Evolutionary conservation across 1,140 invertebrate genomes (phyloP), one percentile per base, ranked within the genome.

Genomic region (Nixonia krombeini): DNA sequence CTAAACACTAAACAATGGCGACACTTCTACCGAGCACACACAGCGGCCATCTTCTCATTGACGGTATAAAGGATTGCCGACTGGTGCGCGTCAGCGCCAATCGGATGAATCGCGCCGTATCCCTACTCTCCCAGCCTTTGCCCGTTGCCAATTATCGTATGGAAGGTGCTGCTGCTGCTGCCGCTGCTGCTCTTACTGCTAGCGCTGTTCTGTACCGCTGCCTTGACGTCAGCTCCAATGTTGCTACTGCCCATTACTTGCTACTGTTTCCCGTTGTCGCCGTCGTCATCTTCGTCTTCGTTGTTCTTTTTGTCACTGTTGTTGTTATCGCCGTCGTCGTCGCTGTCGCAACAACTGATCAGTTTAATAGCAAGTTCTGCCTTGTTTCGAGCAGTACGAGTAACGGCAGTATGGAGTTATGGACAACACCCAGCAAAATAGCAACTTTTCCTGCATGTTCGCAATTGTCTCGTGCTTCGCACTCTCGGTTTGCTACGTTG

Each of bases 401-500:
- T 12, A 31, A 74, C 66, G 74, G 70, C 76, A 77, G 74, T 79
- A 80, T 82, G 78, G 74, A 80, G 73, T 75, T 79, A 83, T 82
- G 81, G 80, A 82, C 68, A 76, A 74, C 67, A 41, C 44, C 29
- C 45, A 72, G 21, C 67, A 41, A 65, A 78, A 74, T 74, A 72
- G 40, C 55, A 68, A 78, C 53, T 74, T 70, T 33, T 66, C 67
- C 57, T 84, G 83, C 57, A 49, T 71, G 16, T 65, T 53, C 42
- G 78, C 88, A 17, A 83, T 89, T 49, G 75, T 84, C 45, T 87
- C 91, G 74, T 93, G 92, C 82, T 83, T 94, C 59, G 82, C 89
- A 44, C 86, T 95, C 58, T 92, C 93, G 3, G 72, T 91, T 55
- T 83, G 89, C 17, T 96, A 93, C 86, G 92, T 96, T 50, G 90